Conservation (phyloP, 2,888 invertebrate genomes). For the Candidula unifasciata region DNA sequence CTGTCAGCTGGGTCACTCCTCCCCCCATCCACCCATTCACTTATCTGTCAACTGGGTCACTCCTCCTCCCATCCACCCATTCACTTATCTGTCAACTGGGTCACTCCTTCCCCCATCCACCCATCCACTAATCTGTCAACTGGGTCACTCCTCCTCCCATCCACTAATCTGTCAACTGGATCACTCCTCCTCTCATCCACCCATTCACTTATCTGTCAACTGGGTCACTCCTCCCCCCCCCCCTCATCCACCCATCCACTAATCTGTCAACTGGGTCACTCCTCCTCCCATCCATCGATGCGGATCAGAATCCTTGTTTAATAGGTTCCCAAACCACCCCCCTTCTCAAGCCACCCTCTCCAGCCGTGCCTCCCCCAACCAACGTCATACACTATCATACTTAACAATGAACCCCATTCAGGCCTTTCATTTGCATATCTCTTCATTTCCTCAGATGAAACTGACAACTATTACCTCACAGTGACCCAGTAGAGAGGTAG, state of each 20-base stretch:
- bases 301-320: too few species aligned
- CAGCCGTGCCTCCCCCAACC: too few species aligned
- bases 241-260: too few species aligned
- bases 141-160: background rate
- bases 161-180: too few species aligned
- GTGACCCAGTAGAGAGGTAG: background rate
- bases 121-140: background rate
- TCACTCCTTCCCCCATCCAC: background rate
- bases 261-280: too few species aligned
- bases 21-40: background rate
- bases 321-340: too few species aligned
- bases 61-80: background rate
- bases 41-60: background rate
- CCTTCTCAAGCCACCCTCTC: too few species aligned
- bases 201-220: background rate
- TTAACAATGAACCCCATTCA: background rate
- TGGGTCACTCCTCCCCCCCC: too few species aligned
- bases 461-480: background rate
- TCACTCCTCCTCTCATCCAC: background rate
- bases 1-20: too few species aligned
- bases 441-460: background rate
- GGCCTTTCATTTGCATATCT: background rate
- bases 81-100: background rate
- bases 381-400: too few species aligned
- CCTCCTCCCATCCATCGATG: too few species aligned